A percentile compares a stretch with the other conserved stretches of the same genome.
phyloP scores from a whole-genome alignment of 2,113 vertebrate genomes.

The Empidonax alnorum region DNA sequence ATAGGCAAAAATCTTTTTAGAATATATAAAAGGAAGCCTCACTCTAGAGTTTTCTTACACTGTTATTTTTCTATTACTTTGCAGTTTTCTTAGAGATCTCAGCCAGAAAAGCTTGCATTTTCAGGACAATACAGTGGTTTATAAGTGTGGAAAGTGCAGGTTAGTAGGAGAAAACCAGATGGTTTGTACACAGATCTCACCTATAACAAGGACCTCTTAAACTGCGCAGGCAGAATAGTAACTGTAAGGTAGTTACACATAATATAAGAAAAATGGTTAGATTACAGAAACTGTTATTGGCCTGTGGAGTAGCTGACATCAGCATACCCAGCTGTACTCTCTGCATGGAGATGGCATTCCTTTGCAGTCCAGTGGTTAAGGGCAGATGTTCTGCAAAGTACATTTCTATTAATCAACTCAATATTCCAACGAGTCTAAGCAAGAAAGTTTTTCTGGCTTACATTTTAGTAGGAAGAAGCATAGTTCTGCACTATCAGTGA shows the following conservation, averaged over 20 bases:
- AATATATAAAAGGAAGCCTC: not conserved
- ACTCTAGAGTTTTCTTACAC: not conserved
- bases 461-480: not conserved
- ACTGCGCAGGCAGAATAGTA: not conserved
- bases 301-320: not conserved
- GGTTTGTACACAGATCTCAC: not conserved
- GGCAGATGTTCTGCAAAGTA: constrained; percentile 28
- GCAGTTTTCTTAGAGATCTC: not conserved
- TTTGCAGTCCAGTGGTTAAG: not conserved
- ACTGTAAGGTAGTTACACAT: not conserved
- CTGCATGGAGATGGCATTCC: not conserved
- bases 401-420: constrained; percentile 21
- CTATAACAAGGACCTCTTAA: not conserved
- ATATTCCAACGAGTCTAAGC: not conserved
- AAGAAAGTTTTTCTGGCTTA: not conserved
- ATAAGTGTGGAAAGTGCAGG: not conserved
- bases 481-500: not conserved
- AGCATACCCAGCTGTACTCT: not conserved
- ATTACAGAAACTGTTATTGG: not conserved
- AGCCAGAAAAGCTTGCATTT: not conserved
- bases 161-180: not conserved
- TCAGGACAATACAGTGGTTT: not conserved
- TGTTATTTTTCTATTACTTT: not conserved
- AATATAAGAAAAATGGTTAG: not conserved
- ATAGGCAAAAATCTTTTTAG: not conserved